Percentiles rank a stretch among this genome's conserved stretches.
These are phyloP conservation scores for Icerya purchasi DNA, from an alignment of 2,888 invertebrate genomes.

Conservation along the genomic window DNA sequence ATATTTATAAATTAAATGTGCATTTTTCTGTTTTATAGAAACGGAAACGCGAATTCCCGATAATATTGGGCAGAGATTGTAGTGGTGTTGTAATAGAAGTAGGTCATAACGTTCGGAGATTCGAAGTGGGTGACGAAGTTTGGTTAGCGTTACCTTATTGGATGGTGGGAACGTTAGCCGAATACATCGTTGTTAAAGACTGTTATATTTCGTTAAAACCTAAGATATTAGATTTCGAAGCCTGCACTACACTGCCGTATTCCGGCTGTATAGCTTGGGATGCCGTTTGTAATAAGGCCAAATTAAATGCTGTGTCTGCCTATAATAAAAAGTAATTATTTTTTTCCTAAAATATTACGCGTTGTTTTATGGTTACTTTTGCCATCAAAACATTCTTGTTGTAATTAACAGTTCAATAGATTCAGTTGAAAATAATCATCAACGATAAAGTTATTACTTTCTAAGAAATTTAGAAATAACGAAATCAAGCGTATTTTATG, in stretches of 20 bases:
- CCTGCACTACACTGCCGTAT: slow-evolving; percentile 37
- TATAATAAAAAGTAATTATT: not conserved
- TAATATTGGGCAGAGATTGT: slow-evolving; percentile 39
- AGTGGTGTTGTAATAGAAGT: slow-evolving; percentile 37
- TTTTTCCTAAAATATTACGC: too few species aligned
- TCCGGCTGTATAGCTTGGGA: slow-evolving; percentile 35
- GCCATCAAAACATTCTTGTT: too few species aligned
- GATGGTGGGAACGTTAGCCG: slow-evolving; percentile 34
- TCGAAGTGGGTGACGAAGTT: slow-evolving; percentile 32
- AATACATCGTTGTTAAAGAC: slow-evolving; percentile 33
- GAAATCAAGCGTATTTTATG: too few species aligned
- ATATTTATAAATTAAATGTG: not conserved
- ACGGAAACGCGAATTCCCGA: slow-evolving; percentile 29
- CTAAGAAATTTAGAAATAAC: too few species aligned
- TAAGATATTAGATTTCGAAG: slow-evolving; percentile 34
- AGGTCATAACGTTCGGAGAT: slow-evolving; percentile 33
- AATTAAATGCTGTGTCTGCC: not conserved
- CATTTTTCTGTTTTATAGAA: slow-evolving; percentile 15
- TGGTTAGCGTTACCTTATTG: slow-evolving; percentile 36
- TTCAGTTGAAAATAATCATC: too few species aligned
- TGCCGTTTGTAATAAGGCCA: slow-evolving; percentile 1
- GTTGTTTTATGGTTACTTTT: too few species aligned
- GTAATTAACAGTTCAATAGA: too few species aligned
- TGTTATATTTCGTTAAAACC: slow-evolving; percentile 32
- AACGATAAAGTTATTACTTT: too few species aligned